A percentile compares a stretch with the other conserved stretches of the same genome.
Evolutionary conservation across 35 echinoderm and acorn worm species (phyloP).

Genomic region (Apostichopus parvimensis): DNA sequence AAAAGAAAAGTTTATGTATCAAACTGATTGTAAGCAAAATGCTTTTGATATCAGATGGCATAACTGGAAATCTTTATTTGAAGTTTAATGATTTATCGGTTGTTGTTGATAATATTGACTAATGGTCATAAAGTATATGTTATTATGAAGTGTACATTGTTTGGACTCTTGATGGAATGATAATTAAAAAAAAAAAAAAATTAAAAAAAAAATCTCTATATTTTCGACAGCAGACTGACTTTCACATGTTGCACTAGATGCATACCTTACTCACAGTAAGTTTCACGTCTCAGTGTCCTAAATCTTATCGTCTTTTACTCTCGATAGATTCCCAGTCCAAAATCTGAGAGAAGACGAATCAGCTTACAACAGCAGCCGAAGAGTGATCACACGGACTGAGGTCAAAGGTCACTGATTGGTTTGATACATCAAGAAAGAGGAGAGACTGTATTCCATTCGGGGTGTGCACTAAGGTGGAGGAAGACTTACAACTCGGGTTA

Average conservation of each 20-base stretch:
- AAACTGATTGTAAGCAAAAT: no score
- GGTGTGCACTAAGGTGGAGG: background rate
- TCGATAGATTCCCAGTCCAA: conserved; percentile 30
- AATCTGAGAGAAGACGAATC: conserved; percentile 55
- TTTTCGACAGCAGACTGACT: background rate
- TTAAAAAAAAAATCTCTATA: no score
- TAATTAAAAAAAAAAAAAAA: no score
- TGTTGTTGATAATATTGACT: no score
- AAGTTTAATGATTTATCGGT: no score
- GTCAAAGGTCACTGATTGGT: background rate
- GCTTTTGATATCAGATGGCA: no score
- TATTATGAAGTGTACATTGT: no score
- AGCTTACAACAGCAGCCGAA: conserved; percentile 41
- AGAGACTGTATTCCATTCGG: background rate
- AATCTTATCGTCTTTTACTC: background rate
- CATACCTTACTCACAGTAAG: no score
- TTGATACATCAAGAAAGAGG: background rate
- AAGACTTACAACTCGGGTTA: background rate
- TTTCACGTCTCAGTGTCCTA: background rate
- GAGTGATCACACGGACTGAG: conserved; percentile 44
- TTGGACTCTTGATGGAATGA: no score
- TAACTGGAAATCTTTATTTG: no score
- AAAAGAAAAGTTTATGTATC: no score
- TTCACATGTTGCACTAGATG: background rate
- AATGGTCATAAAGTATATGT: no score